Percentiles rank a stretch among this genome's conserved stretches.
Conservation (phyloP, 2,888 invertebrate genomes). For the Griposia aprilina region DNA sequence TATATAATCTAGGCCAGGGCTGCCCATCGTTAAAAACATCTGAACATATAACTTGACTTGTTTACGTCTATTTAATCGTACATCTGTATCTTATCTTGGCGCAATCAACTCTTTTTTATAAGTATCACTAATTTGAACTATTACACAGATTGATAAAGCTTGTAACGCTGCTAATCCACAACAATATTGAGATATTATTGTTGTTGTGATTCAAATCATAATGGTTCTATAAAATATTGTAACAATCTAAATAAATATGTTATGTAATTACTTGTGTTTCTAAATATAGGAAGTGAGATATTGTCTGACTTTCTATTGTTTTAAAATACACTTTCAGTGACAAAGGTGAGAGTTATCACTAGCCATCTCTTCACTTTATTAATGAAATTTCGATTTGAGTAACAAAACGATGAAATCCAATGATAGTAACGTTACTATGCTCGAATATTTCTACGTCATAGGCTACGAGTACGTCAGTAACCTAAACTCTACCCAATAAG, state of each 20-base stretch:
- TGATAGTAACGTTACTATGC: constrained; percentile 10
- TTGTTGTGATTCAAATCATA: constrained; percentile 36
- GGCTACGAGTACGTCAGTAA: neutral
- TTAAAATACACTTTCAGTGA: constrained; percentile 40
- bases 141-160: constrained; percentile 38
- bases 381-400: constrained; percentile 33
- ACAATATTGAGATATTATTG: constrained; percentile 18
- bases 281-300: constrained; percentile 35
- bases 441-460: constrained; percentile 21
- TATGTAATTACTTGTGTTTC: constrained; percentile 37
- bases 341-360: constrained; percentile 10
- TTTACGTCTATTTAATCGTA: constrained; percentile 56
- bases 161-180: constrained; percentile 29
- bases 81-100: constrained; percentile 64
- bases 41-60: constrained; percentile 64
- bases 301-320: constrained; percentile 8
- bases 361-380: constrained; percentile 21
- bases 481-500: constrained; percentile 8
- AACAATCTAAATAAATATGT: constrained; percentile 40
- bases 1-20: constrained; percentile 72
- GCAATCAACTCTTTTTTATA: constrained; percentile 35
- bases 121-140: constrained; percentile 49
- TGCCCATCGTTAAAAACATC: constrained; percentile 59
- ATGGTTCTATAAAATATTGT: constrained; percentile 10
- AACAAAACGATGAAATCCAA: neutral